These are phyloP conservation scores for Ooceraea biroi DNA, from an alignment of 1,140 invertebrate genomes.

Conservation along the genomic window DNA sequence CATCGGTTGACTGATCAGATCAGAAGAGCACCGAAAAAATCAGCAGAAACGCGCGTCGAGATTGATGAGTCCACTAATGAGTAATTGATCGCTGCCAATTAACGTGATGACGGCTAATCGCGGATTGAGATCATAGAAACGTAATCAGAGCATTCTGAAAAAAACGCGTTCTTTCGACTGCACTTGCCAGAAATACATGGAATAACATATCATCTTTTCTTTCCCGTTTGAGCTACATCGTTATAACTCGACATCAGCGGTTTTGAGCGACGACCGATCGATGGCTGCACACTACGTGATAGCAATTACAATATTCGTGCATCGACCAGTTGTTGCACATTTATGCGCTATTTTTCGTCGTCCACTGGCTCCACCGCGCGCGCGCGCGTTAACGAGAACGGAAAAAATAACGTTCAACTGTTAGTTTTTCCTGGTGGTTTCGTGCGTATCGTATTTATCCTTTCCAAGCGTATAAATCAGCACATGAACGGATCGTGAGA, in stretches of 20 bases:
- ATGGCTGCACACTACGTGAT: neutral
- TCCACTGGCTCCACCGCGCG: neutral
- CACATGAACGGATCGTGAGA: constrained; percentile 19
- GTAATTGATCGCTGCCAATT: too few relatives aligned
- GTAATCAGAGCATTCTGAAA: too few relatives aligned
- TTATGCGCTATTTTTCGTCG: neutral
- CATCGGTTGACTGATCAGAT: too few relatives aligned
- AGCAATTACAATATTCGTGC: constrained; percentile 19
- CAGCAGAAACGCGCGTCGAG: too few relatives aligned
- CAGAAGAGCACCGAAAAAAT: too few relatives aligned
- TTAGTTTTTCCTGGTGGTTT: neutral
- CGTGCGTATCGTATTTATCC: constrained; percentile 31
- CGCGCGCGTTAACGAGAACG: neutral
- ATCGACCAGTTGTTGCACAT: neutral
- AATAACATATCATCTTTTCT: too few relatives aligned
- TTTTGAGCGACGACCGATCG: neutral
- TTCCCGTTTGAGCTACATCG: too few relatives aligned
- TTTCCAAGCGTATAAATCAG: constrained; percentile 21
- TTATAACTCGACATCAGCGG: neutral
- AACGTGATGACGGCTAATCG: too few relatives aligned
- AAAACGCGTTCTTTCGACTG: too few relatives aligned
- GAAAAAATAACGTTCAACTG: constrained; percentile 13
- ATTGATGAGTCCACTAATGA: too few relatives aligned
- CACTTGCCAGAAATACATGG: too few relatives aligned
- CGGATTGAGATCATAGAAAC: too few relatives aligned